Evolutionary conservation across 2,888 invertebrate genomes (phyloP), one percentile per base, ranked within the genome.

Genomic region (Pandemis heparana): DNA sequence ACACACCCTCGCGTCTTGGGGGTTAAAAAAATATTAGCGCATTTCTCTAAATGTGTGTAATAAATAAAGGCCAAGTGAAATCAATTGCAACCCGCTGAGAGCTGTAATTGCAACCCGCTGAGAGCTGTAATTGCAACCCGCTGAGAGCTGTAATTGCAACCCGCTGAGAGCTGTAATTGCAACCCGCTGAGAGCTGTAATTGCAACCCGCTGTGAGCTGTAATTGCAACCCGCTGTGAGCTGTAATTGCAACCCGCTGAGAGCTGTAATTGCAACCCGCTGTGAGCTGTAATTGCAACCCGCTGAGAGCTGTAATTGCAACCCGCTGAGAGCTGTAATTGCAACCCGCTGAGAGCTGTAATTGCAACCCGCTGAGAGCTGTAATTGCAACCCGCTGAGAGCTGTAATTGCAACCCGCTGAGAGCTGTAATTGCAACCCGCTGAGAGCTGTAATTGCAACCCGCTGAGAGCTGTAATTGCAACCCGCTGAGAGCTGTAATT

Each of bases 21-120:
- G 23, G 23, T 32, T 4, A 32, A 32, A 32, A 32, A 32, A 32
- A 32, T 23, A 23, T 2, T 32, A 32, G 23, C n/a, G 8, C 5
- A 7, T 6, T 3, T 12, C 43, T 10, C 43, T 12, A 43, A 43
- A 43, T 9, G 41, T 8, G 12, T 43, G 12, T 43, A 12, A 12
- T 12, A 43, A 43, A 51, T 18, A 51, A 53, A 14, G 8, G 2
- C 18, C 10, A 48, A 69, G 46, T 48, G 61, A 69, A 69, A 69
- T 61, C 69, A 69, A 61, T 61, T 46, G 43, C 46, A 32, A 63
- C 43, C 63, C 46, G 38, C 65, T 9, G 64, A 48, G 32, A 51
- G 14, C 1, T 38, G 7, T 65, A 65, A 65, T 51, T 65, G 38
- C 32, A n/a, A n/a, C n/a, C n/a, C n/a, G 38, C 65, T 9, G 64